A percentile compares a stretch with the other conserved stretches of the same genome.
phyloP scores from a whole-genome alignment of 2,888 invertebrate genomes.

The Smittia sp. region DNA sequence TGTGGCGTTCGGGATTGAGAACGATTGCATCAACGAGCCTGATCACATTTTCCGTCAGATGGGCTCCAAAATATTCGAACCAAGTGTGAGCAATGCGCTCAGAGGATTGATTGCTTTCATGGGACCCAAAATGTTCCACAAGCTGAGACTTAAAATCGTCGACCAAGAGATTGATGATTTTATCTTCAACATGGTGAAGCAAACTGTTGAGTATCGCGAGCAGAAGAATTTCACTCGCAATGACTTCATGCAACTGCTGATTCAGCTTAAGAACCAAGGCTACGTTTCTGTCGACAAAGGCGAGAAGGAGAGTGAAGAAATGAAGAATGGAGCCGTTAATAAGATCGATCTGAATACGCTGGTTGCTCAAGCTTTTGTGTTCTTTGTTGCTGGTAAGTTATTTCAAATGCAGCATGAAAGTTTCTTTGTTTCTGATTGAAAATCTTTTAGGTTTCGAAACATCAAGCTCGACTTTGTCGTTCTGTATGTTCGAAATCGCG shows the following conservation, averaged over 20 bases:
- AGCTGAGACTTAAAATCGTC: conserved; percentile 43
- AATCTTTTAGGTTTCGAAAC: conserved; percentile 42
- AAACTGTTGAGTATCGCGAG: conserved; percentile 53
- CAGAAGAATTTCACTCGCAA: conserved; percentile 50
- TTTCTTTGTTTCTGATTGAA: neutral
- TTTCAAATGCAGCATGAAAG: neutral
- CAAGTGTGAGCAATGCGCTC: conserved; percentile 29
- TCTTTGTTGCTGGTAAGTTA: neutral
- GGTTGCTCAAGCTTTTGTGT: conserved; percentile 19
- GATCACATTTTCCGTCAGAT: conserved; percentile 42
- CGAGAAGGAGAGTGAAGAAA: conserved; percentile 24
- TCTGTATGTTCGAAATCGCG: conserved; percentile 42
- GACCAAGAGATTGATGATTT: conserved; percentile 45
- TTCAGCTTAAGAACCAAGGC: conserved; percentile 51
- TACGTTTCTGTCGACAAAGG: conserved; percentile 39
- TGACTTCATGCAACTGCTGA: conserved; percentile 55
- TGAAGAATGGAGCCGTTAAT: neutral
- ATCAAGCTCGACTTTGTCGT: conserved; percentile 41
- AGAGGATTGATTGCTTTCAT: conserved; percentile 44
- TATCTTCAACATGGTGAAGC: conserved; percentile 51
- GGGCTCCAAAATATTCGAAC: conserved; percentile 45
- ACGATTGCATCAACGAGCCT: conserved; percentile 46
- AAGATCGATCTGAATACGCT: neutral
- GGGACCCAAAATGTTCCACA: conserved; percentile 34
- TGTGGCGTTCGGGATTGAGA: conserved; percentile 55